Evolutionary conservation across 2,797 vertebrate genomes (phyloP).

Genomic region (Labeo calbasu): DNA sequence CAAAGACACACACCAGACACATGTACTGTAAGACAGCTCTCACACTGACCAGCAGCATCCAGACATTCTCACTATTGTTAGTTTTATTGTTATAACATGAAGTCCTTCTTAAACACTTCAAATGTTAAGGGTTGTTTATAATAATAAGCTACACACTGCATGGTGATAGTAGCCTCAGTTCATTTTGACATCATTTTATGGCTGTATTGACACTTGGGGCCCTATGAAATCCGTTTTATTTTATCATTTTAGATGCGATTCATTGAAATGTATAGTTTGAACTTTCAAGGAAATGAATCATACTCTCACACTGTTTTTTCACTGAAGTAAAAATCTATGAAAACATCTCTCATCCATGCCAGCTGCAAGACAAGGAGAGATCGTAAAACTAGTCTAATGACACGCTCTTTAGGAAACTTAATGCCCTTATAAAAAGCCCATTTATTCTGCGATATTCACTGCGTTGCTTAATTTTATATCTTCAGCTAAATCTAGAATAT

Average conservation of each 20-base stretch:
- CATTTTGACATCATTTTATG: background rate
- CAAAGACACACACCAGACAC: conserved; percentile 26
- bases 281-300: background rate
- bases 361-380: background rate
- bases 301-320: background rate
- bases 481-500: conserved; percentile 6
- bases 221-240: too few species aligned
- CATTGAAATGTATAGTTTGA: background rate
- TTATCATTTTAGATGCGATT: background rate
- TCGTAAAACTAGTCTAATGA: background rate
- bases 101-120: conserved; percentile 8
- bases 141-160: background rate
- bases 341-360: background rate
- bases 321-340: background rate
- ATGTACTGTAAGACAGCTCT: conserved; percentile 35
- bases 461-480: conserved; percentile 9
- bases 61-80: background rate
- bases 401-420: background rate
- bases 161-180: background rate
- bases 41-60: conserved; percentile 33
- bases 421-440: background rate
- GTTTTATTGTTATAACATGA: background rate
- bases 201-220: background rate
- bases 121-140: background rate
- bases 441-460: background rate